Evolutionary conservation across 2,888 invertebrate genomes (phyloP).

Genomic region (Cyclophora albipunctata): DNA sequence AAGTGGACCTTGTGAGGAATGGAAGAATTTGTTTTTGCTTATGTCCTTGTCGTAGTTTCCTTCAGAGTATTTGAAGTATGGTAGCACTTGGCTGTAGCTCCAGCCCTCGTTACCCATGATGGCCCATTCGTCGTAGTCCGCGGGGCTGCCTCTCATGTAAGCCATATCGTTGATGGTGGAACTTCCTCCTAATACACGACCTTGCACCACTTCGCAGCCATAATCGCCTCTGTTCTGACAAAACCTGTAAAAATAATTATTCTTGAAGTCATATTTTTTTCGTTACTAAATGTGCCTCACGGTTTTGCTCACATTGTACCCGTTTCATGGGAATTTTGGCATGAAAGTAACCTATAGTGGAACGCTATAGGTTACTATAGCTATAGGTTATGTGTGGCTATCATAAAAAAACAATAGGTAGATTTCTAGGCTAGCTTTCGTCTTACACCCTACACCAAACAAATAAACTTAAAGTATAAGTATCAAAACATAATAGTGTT

Average conservation of each 20-base stretch:
- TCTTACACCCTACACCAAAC: background rate
- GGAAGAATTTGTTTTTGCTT: conserved; percentile 56
- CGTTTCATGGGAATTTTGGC: too few species aligned
- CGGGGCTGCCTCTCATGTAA: conserved; percentile 63
- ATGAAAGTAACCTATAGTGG: too few species aligned
- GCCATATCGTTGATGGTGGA: conserved; percentile 66
- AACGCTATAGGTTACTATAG: too few species aligned
- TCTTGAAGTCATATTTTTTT: conserved; percentile 10
- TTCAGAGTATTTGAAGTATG: conserved; percentile 67
- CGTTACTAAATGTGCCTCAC: too few species aligned
- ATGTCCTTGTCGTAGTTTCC: conserved; percentile 68
- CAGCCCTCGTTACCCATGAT: conserved; percentile 60
- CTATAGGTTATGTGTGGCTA: too few species aligned
- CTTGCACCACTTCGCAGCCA: conserved; percentile 63
- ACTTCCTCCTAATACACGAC: conserved; percentile 59
- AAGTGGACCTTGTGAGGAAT: conserved; percentile 62
- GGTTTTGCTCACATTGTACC: too few species aligned
- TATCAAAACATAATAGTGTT: conserved; percentile 5
- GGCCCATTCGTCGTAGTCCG: conserved; percentile 67
- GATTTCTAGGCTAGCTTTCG: too few species aligned
- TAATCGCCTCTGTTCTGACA: conserved; percentile 47
- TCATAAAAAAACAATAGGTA: too few species aligned
- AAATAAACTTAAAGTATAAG: background rate
- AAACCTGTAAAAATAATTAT: conserved; percentile 47
- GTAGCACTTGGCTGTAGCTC: conserved; percentile 54